These are phyloP conservation scores for Hyperoplus lanceolatus DNA, from an alignment of 2,797 vertebrate species.

Conservation along the genomic window DNA sequence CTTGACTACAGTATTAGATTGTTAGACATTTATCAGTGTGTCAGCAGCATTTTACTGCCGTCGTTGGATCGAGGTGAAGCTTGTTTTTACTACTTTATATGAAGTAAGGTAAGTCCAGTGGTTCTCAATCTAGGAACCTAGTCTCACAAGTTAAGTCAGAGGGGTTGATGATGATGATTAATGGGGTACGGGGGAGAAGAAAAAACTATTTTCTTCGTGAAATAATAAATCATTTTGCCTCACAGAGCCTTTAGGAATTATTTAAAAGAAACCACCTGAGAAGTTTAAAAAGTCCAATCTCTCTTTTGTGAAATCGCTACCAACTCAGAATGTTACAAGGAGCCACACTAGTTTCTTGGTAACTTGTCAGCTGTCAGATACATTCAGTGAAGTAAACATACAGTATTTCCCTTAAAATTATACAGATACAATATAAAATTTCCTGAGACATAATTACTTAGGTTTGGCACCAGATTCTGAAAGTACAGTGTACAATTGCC, in stretches of 20 bases:
- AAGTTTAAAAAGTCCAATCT: background rate
- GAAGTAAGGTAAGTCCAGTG: background rate
- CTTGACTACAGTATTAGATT: background rate
- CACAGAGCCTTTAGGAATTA: background rate
- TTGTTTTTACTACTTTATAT: background rate
- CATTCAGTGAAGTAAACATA: background rate
- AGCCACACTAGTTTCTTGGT: background rate
- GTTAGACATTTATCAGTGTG: background rate
- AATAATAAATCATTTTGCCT: background rate
- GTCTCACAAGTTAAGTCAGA: background rate
- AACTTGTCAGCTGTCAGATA: background rate
- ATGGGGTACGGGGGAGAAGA: background rate
- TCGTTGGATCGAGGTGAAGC: background rate
- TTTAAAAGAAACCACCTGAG: conserved; percentile 5
- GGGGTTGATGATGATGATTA: background rate
- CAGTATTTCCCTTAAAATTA: background rate
- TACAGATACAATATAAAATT: background rate
- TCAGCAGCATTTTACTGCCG: background rate
- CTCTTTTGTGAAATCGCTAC: background rate
- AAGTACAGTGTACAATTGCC: background rate
- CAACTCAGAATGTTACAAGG: background rate
- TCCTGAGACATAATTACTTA: background rate
- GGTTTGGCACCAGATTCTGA: background rate
- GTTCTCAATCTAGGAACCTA: background rate
- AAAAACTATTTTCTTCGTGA: background rate